phyloP scores from a whole-genome alignment of 53 echinoderm and acorn worm genomes.

The Paelopatides confundens region DNA sequence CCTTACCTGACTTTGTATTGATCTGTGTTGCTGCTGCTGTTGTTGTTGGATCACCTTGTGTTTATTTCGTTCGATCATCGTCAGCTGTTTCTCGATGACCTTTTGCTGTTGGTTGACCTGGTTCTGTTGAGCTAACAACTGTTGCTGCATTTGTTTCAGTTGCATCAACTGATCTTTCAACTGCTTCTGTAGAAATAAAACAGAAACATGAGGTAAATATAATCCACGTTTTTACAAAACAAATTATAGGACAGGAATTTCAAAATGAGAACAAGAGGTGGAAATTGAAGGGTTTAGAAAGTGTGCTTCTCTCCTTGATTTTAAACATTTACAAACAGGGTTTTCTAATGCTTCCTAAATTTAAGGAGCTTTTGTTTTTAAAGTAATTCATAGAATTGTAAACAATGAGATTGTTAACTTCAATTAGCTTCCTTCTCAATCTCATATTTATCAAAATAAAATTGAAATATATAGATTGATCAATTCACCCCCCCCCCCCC shows the following conservation, averaged over 20 bases:
- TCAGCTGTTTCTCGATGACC: constrained; percentile 81
- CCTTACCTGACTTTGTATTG: constrained; percentile 48
- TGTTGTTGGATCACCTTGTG: constrained; percentile 50
- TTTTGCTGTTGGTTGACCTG: constrained; percentile 80
- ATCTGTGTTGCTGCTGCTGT: constrained; percentile 60
- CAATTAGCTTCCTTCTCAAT: no score
- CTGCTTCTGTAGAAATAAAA: constrained; percentile 65
- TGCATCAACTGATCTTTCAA: constrained; percentile 84
- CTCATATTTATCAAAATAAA: no score
- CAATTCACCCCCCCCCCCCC: not conserved
- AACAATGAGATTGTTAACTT: no score
- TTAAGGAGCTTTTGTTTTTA: no score
- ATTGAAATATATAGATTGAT: no score
- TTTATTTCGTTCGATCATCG: constrained; percentile 52
- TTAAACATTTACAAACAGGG: no score
- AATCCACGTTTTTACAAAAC: not conserved
- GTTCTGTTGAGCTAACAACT: constrained; percentile 81
- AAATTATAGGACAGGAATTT: no score
- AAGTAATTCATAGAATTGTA: no score
- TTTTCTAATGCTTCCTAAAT: not conserved
- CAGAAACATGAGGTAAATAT: not conserved
- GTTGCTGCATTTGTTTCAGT: constrained; percentile 83
- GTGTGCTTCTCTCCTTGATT: no score
- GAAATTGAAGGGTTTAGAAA: no score
- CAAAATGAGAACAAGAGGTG: no score